Evolutionary conservation across 1,140 invertebrate species (phyloP).

Genomic region (Heliconius hewitsoni): DNA sequence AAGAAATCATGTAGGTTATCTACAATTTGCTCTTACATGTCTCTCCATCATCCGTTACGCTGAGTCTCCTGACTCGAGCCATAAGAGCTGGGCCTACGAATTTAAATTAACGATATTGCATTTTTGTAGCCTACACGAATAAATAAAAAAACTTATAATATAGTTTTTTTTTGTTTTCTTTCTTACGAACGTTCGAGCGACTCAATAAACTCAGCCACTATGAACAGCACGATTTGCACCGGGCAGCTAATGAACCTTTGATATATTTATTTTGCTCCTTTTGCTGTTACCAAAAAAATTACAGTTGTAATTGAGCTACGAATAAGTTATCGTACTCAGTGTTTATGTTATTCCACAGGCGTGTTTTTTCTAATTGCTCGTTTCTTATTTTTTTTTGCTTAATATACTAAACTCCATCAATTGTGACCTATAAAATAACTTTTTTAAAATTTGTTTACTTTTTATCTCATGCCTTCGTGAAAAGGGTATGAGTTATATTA

Average conservation of each 20-base stretch:
- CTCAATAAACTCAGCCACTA: neutral
- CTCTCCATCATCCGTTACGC: conserved; percentile 83
- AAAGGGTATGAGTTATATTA: too few species aligned
- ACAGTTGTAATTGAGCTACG: neutral
- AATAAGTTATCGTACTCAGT: neutral
- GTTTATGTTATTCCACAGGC: neutral
- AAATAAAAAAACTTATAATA: neutral
- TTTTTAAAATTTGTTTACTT: too few species aligned
- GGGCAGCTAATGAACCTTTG: conserved; percentile 18
- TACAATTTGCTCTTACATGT: conserved; percentile 79
- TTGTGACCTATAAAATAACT: too few species aligned
- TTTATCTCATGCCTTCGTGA: too few species aligned
- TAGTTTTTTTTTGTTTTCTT: neutral
- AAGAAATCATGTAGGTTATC: conserved; percentile 29
- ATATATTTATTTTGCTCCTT: conserved; percentile 14
- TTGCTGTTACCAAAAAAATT: conserved; percentile 5
- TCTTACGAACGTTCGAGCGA: neutral
- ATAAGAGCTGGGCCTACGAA: conserved; percentile 77
- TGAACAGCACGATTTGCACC: neutral
- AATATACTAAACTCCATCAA: too few species aligned
- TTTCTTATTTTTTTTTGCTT: too few species aligned
- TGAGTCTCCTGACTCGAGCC: conserved; percentile 81
- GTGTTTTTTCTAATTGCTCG: neutral
- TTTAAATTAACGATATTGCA: conserved; percentile 11
- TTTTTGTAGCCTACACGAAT: neutral